Percentiles rank a stretch among this genome's conserved stretches.
These are phyloP conservation scores for Eristalis arbustorum DNA, from an alignment of 2,888 invertebrate species.

Conservation along the genomic window DNA sequence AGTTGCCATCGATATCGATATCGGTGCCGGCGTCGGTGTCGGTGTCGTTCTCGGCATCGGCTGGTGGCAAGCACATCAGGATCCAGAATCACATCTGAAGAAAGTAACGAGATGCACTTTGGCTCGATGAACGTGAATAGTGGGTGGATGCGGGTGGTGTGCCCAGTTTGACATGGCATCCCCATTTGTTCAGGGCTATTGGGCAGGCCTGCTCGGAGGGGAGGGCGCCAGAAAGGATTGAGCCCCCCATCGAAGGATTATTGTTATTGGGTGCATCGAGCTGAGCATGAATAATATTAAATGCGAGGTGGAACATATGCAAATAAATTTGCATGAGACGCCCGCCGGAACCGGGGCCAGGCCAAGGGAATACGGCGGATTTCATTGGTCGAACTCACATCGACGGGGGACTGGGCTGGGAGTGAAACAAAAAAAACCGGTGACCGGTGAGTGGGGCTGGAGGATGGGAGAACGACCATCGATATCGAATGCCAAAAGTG, in stretches of 20 bases:
- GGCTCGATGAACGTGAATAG: background rate
- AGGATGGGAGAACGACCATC: background rate
- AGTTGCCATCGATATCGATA: background rate
- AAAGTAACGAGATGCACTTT: constrained; percentile 59
- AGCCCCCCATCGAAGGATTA: constrained; percentile 45
- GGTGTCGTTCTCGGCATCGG: too few relatives aligned
- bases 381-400: background rate
- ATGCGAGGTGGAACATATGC: constrained; percentile 51
- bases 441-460: background rate
- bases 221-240: background rate
- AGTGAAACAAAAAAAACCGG: too few relatives aligned
- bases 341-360: background rate
- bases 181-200: constrained; percentile 17
- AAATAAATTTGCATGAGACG: constrained; percentile 52
- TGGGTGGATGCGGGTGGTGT: background rate
- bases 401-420: too few relatives aligned
- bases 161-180: background rate
- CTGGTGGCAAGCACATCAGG: background rate
- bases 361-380: background rate
- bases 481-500: constrained; percentile 15
- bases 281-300: constrained; percentile 62
- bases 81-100: constrained; percentile 39
- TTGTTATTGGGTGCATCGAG: constrained; percentile 59
- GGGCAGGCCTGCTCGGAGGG: too few relatives aligned
- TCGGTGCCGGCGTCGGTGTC: background rate